Percentiles rank a stretch among this genome's conserved stretches.
Conservation (phyloP, 1,140 invertebrate genomes). For the Listronotus oregonensis region DNA sequence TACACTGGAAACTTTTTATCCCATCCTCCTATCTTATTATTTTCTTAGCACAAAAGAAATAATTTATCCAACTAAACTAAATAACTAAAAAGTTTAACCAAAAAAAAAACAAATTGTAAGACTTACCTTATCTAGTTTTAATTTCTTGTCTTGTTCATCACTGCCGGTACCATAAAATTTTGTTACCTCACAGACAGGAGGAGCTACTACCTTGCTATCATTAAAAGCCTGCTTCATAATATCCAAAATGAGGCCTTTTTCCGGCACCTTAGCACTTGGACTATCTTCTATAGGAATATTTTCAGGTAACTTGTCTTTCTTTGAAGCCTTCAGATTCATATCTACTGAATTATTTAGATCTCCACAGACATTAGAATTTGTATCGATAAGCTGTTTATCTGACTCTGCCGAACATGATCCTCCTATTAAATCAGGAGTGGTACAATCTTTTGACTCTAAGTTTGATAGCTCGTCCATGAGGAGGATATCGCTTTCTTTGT, state of each 20-base stretch:
- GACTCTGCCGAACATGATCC: background rate
- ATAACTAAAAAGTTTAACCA: no score
- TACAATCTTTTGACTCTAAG: slow-evolving; percentile 7
- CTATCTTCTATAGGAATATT: slow-evolving; percentile 48
- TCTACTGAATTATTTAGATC: slow-evolving; percentile 41
- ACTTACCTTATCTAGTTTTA: background rate
- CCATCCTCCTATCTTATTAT: no score
- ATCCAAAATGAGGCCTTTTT: slow-evolving; percentile 55
- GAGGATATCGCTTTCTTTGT: slow-evolving; percentile 13
- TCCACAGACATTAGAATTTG: slow-evolving; percentile 49
- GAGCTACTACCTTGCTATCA: slow-evolving; percentile 35
- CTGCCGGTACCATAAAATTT: slow-evolving; percentile 22
- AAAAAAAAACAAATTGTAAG: background rate
- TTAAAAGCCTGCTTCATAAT: slow-evolving; percentile 59
- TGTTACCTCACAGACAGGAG: background rate
- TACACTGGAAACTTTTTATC: no score
- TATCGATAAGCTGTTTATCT: slow-evolving; percentile 43
- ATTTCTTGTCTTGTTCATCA: background rate
- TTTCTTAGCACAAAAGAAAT: no score
- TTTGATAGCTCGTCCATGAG: slow-evolving; percentile 22
- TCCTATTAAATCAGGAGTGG: background rate
- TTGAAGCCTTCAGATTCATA: slow-evolving; percentile 41
- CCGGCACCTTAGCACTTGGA: slow-evolving; percentile 53
- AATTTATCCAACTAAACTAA: no score
- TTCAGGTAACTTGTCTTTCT: slow-evolving; percentile 25